Conservation (phyloP, 2,888 invertebrate genomes). For the Acleris holmiana region DNA sequence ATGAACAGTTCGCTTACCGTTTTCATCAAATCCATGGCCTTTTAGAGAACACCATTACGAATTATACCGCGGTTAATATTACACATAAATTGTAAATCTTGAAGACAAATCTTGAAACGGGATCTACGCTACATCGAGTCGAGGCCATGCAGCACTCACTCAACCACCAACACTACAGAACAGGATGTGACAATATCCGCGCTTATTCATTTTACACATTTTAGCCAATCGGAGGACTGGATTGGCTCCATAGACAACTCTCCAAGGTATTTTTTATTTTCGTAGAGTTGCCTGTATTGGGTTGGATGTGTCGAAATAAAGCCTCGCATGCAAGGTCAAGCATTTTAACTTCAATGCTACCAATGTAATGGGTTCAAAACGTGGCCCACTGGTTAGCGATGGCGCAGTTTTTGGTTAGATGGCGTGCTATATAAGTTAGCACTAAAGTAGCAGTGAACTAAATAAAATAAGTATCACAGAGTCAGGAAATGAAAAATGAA, state of each 20-base stretch:
- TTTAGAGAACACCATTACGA: slow-evolving; percentile 83
- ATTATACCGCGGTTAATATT: slow-evolving; percentile 71
- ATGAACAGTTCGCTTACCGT: slow-evolving; percentile 76
- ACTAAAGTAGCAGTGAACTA: no score
- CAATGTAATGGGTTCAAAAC: slow-evolving; percentile 9
- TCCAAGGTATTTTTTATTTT: slow-evolving; percentile 42
- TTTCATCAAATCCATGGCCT: slow-evolving; percentile 86
- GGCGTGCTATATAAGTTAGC: neutral
- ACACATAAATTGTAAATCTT: slow-evolving; percentile 64
- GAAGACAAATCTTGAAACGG: slow-evolving; percentile 71
- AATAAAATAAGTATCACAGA: no score
- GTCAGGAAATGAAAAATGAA: no score
- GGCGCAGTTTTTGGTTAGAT: slow-evolving; percentile 9
- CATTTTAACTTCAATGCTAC: slow-evolving; percentile 1
- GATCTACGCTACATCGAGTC: slow-evolving; percentile 60
- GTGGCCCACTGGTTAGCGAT: slow-evolving; percentile 3
- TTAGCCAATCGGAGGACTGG: slow-evolving; percentile 59
- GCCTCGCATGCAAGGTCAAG: slow-evolving; percentile 12
- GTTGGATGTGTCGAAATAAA: slow-evolving; percentile 9
- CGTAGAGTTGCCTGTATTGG: slow-evolving; percentile 49
- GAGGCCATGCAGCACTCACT: slow-evolving; percentile 79
- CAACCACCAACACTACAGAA: slow-evolving; percentile 58
- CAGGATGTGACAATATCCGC: slow-evolving; percentile 82
- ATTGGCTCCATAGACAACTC: slow-evolving; percentile 51
- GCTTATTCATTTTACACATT: slow-evolving; percentile 62